These are phyloP conservation scores for Morpho deidamia DNA, from an alignment of 2,888 invertebrate genomes.

Conservation along the genomic window DNA sequence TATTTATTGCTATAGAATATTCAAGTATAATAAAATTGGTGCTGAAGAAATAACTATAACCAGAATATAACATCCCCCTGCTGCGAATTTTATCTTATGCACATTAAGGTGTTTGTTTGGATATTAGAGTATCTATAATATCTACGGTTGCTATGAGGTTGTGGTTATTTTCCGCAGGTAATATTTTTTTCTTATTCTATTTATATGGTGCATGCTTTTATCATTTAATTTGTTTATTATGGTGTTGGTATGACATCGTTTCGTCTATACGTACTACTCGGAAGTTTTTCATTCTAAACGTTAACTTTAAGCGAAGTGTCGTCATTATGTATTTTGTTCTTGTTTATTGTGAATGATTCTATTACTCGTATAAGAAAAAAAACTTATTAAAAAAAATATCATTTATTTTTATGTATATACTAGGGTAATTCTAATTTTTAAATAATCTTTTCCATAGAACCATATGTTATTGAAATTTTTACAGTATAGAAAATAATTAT, in stretches of 20 bases:
- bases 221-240: constrained; percentile 30
- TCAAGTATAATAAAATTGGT: not conserved
- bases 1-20: not conserved
- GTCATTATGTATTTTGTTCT: no score
- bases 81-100: constrained; percentile 54
- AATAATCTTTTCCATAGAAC: no score
- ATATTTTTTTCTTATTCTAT: constrained; percentile 15
- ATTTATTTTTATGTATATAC: no score
- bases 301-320: no score
- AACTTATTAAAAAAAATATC: no score
- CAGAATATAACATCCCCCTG: constrained; percentile 31
- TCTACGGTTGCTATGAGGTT: constrained; percentile 38
- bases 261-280: constrained; percentile 4
- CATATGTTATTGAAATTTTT: no score
- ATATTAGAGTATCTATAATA: constrained; percentile 31
- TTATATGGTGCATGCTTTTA: constrained; percentile 32
- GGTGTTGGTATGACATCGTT: constrained; percentile 76
- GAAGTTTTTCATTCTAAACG: no score
- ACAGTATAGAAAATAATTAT: no score
- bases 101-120: constrained; percentile 48
- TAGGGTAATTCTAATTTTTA: no score
- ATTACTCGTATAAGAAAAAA: no score
- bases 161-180: constrained; percentile 40
- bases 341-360: no score
- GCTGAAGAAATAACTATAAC: not conserved